These are phyloP conservation scores for Antheraea yamamai DNA, from an alignment of 2,888 invertebrate genomes.

Conservation along the genomic window DNA sequence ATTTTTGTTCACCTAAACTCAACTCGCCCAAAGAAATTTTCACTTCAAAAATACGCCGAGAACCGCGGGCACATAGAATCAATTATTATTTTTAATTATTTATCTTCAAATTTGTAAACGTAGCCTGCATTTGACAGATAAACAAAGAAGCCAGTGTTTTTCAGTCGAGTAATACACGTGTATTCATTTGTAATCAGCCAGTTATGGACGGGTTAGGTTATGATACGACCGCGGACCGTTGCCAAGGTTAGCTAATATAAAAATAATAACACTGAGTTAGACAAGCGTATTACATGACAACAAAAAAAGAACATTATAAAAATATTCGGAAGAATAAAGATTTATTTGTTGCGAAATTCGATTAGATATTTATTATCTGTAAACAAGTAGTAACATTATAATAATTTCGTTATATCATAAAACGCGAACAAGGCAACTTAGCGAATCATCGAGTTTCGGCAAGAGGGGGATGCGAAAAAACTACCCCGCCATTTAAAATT, in stretches of 20 bases:
- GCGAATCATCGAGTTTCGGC: conserved; percentile 28
- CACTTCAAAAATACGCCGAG: not conserved
- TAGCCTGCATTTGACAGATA: not conserved
- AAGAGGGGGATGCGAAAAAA: conserved; percentile 33
- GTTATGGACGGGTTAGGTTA: conserved; percentile 36
- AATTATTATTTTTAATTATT: conserved; percentile 21
- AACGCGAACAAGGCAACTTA: conserved; percentile 22
- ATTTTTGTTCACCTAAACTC: no score
- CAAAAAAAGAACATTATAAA: not conserved
- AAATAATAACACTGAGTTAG: not conserved
- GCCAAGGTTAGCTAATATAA: conserved; percentile 25
- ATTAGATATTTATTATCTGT: conserved; percentile 7
- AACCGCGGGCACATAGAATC: conserved; percentile 33
- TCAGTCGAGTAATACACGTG: conserved; percentile 26
- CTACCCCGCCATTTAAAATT: conserved; percentile 51
- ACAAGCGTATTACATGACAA: not conserved
- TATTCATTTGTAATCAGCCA: conserved; percentile 26
- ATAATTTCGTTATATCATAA: conserved; percentile 21
- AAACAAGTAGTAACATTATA: conserved; percentile 21
- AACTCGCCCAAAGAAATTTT: no score
- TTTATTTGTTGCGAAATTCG: not conserved
- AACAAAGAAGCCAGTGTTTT: not conserved
- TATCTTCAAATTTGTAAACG: not conserved
- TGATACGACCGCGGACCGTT: conserved; percentile 21
- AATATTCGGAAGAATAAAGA: not conserved